Conservation (phyloP, 2,888 invertebrate genomes). For the Heliconius erato region DNA sequence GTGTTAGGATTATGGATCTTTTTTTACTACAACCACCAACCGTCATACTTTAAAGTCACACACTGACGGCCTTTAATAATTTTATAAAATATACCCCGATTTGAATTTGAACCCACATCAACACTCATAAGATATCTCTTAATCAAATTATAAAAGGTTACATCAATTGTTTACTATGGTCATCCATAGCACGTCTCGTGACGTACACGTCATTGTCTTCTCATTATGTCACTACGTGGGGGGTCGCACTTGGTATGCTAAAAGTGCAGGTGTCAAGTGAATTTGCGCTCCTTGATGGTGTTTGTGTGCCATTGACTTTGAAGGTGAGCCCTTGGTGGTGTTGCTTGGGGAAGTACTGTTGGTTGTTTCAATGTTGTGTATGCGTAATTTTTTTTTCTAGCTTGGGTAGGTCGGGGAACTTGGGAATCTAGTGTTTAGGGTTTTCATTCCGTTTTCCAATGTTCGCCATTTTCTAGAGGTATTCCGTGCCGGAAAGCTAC, state of each 20-base stretch:
- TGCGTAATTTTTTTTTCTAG: neutral
- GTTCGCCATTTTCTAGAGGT: too few relatives aligned
- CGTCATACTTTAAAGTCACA: too few relatives aligned
- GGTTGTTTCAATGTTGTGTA: neutral
- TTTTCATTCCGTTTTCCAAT: too few relatives aligned
- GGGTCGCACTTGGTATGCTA: slow-evolving; percentile 43
- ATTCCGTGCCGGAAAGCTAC: too few relatives aligned
- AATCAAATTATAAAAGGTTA: neutral
- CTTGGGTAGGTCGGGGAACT: neutral
- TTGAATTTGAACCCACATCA: neutral
- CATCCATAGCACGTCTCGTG: slow-evolving; percentile 27
- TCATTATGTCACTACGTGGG: slow-evolving; percentile 42
- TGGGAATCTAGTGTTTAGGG: neutral
- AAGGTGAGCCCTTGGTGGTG: slow-evolving; percentile 3
- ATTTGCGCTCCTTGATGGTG: slow-evolving; percentile 3
- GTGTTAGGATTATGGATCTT: too few relatives aligned
- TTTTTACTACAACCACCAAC: too few relatives aligned
- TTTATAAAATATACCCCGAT: neutral
- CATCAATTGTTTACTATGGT: neutral
- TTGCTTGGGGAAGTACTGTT: neutral
- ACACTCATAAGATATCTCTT: neutral
- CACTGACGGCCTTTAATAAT: too few relatives aligned
- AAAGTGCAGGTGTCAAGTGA: slow-evolving; percentile 26
- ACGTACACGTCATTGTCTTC: slow-evolving; percentile 41
- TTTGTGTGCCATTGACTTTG: slow-evolving; percentile 15